These are phyloP conservation scores for Apus apus DNA, from an alignment of 2,113 vertebrate species.

Conservation along the genomic window DNA sequence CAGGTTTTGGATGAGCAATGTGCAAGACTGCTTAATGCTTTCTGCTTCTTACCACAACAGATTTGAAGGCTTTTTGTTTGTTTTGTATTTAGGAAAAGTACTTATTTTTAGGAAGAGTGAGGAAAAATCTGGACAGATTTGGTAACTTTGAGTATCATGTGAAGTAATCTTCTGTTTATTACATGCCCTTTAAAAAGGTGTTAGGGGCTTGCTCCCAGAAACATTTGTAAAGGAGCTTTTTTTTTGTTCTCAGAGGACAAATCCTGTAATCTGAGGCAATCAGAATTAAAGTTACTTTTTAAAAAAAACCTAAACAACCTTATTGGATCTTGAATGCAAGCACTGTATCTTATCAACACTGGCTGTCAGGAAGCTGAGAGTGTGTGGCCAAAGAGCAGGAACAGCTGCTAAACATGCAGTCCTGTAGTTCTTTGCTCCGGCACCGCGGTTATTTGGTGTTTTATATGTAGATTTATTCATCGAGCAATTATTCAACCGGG, in stretches of 20 bases:
- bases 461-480: neutral
- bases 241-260: neutral
- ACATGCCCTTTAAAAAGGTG: neutral
- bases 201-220: neutral
- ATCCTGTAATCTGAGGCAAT: neutral
- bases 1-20: neutral
- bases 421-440: accelerated
- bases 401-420: neutral
- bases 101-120: neutral
- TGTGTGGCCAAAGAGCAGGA: neutral
- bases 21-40: neutral
- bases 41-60: neutral
- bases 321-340: neutral
- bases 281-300: neutral
- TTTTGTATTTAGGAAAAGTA: neutral
- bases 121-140: neutral
- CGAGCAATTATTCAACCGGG: neutral
- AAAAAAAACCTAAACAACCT: neutral
- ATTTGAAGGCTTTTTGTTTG: neutral
- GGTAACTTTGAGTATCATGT: neutral
- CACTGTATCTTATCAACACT: neutral
- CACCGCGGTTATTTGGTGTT: neutral
- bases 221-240: neutral
- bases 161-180: neutral
- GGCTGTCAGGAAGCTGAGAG: neutral